Conservation (phyloP, 2,113 vertebrate species). For the Aythya baeri region DNA sequence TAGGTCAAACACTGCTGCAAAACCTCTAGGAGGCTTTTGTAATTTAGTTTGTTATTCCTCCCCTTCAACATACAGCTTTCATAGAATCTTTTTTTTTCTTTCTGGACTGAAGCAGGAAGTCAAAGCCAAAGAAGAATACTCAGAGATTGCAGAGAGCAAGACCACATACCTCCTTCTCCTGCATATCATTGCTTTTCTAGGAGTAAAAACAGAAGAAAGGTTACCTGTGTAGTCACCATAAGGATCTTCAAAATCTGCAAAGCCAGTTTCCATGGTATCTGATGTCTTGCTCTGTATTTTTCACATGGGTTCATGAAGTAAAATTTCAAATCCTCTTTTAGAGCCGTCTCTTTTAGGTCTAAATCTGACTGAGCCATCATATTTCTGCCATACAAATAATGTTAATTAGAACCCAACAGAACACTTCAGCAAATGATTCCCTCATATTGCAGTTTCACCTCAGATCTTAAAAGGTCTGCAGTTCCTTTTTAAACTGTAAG, state of each 20-base stretch:
- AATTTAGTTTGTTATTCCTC: background rate
- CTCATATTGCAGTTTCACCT: background rate
- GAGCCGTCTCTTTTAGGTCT: conserved; percentile 75
- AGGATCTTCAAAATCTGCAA: conserved; percentile 96
- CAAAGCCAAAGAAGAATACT: background rate
- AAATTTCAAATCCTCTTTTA: conserved; percentile 92
- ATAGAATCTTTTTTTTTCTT: background rate
- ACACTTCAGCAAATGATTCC: background rate
- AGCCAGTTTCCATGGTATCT: conserved; percentile 93
- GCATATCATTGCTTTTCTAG: background rate
- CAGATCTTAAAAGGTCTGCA: background rate
- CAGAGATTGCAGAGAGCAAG: background rate
- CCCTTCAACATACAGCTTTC: background rate
- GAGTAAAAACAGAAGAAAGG: background rate
- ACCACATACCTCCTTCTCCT: background rate
- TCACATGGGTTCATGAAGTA: conserved; percentile 99
- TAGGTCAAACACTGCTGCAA: background rate
- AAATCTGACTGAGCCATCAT: conserved; percentile 73
- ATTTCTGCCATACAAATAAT: conserved; percentile 70
- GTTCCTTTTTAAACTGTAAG: background rate
- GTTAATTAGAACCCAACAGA: conserved; percentile 2
- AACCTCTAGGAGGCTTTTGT: background rate
- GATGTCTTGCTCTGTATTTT: conserved; percentile 89
- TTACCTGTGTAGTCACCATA: conserved; percentile 97
- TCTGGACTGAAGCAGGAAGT: background rate